Evolutionary conservation across 2,888 invertebrate genomes (phyloP), one percentile per base, ranked within the genome.

Genomic region (Apodemia zela): DNA sequence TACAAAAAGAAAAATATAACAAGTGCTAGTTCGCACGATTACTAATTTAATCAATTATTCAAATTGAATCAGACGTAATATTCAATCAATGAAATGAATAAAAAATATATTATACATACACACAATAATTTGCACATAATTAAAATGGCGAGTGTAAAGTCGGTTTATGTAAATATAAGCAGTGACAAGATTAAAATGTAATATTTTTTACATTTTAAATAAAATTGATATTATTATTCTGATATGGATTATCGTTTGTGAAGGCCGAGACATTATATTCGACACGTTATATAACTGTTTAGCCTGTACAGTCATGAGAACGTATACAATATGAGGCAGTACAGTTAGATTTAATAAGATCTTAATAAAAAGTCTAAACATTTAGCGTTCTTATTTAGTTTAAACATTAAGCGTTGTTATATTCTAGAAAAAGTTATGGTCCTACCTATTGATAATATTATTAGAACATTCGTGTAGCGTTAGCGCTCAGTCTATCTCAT

Each of bases 51-150:
- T 51, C 51, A 51, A 51, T 51, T 51, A 51, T 51, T 51, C 51
- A 51, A 21, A 51, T 51, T 18, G 51, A 51, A 51, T 51, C 51
- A 51, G 8, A 51, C 21, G 21, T 21, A 51, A 51, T 51, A 21
- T 51, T 51, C 51, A 51, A 51, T 51, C 51, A 51, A 51, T 51
- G 51, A 51, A 51, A 51, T 51, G 21, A 51, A 51, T 51, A 51
- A 51, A 49, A 51, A 51, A 51, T 49, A 49, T 18, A 49, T 18
- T 18, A 51, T 51, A 51, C 18, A 51, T 21, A 51, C 49, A 18
- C 18, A 51, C 51, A 51, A 51, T 51, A 51, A 51, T 51, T 51
- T 51, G 51, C 51, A 51, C 51, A 51, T 51, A 51, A 51, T 51
- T 51, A 51, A 51, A 51, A 51, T 51, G 18, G 4, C 51, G 51